These are phyloP conservation scores for Lamellibrachia columna DNA, from an alignment of 2,888 invertebrate genomes.

Conservation along the genomic window DNA sequence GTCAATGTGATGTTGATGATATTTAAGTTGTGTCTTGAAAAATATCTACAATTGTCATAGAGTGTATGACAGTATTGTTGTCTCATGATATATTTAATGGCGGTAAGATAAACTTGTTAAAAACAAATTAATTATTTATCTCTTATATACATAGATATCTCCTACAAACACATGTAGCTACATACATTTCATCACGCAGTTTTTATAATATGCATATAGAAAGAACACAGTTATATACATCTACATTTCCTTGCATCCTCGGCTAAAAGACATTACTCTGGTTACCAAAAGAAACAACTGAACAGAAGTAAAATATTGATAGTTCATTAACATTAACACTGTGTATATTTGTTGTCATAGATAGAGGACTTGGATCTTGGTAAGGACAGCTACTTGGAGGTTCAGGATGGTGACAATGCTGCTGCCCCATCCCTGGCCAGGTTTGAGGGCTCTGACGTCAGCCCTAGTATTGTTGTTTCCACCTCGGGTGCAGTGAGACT, in stretches of 20 bases:
- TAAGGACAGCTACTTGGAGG: slow-evolving; percentile 79
- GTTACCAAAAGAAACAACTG: background rate
- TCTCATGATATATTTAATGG: no score
- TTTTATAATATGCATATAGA: background rate
- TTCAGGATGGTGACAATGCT: slow-evolving; percentile 90
- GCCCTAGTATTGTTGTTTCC: slow-evolving; percentile 76
- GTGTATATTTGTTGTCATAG: slow-evolving; percentile 46
- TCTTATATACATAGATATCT: background rate
- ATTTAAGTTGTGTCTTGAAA: background rate
- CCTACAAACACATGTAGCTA: background rate
- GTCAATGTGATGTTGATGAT: background rate
- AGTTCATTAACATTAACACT: background rate
- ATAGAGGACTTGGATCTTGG: slow-evolving; percentile 63
- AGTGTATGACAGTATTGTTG: no score
- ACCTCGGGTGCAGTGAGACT: slow-evolving; percentile 89
- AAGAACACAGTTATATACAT: background rate
- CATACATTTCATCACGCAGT: background rate
- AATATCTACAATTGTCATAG: background rate
- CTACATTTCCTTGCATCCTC: background rate
- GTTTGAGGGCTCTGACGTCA: slow-evolving; percentile 75
- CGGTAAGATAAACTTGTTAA: background rate
- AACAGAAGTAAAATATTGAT: background rate
- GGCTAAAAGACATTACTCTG: background rate
- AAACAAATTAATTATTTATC: background rate
- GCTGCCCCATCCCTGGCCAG: slow-evolving; percentile 85